Evolutionary conservation across 2,113 vertebrate genomes (phyloP), one percentile per base, ranked within the genome.

Genomic region (Halichoeres trimaculatus): DNA sequence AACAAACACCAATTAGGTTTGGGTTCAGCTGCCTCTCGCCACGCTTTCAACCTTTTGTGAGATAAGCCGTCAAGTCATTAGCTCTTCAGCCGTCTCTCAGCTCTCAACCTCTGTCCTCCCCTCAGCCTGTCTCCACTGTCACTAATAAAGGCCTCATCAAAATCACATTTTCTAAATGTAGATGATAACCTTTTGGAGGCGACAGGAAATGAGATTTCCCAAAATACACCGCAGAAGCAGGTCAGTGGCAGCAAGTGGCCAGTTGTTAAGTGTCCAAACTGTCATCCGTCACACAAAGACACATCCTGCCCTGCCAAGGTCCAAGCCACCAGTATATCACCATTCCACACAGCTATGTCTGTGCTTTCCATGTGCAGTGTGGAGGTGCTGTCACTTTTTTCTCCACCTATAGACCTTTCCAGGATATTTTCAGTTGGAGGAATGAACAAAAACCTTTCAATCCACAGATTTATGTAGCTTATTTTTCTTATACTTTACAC

Each of bases 201-300:
- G 35, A 69, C 75, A 89, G 88, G 88, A 93, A 91, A 93, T 91
- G 35, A 88, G 75, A 87, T 89, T 85, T 85, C 90, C 82, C 62
- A 86, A 90, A 90, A 91, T 93, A 91, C 62, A 82, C 75, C 64
- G 19, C 56, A 63, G 80, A 85, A 85, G 50, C 76, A 81, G 87
- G 87, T 88, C 88, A 89, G 54, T 70, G 69, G 76, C 81, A 79
- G 76, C 71, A 72, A 81, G 79, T 80, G 70, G 68, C 57, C 80
- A 85, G 74, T 87, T 86, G 86, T 89, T 83, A 88, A 68, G 47
- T 85, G 85, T 88, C 88, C 73, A 81, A 84, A 69, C 85, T 90
- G 78, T 87, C 85, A 88, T 87, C 74, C 48, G 52, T 89, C 83
- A 85, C 56, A 69, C 63, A 81, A 77, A 86, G 81, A 81, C 81